A percentile compares a stretch with the other conserved stretches of the same genome.
Evolutionary conservation across 1,140 invertebrate genomes (phyloP).

Genomic region (Hyposmocoma kahamanoa): DNA sequence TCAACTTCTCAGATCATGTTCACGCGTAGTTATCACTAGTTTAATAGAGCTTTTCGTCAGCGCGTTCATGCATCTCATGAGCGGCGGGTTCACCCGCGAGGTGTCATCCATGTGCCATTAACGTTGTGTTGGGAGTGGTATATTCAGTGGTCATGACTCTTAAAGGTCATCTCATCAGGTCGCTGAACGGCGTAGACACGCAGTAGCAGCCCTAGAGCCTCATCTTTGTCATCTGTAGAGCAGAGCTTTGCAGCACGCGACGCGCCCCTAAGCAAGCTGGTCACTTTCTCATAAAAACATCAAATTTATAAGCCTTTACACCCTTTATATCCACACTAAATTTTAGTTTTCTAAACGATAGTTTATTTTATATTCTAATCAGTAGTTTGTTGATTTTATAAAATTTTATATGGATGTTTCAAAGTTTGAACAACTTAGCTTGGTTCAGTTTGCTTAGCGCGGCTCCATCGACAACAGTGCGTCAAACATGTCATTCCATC

Average conservation of each 20-base stretch:
- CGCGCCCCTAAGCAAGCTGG: conserved; percentile 50
- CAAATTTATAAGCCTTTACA: no score
- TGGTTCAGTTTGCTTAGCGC: conserved; percentile 58
- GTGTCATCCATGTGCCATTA: conserved; percentile 65
- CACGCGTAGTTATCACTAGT: conserved; percentile 45
- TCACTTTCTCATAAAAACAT: no score
- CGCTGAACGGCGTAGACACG: conserved; percentile 39
- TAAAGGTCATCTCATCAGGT: conserved; percentile 42
- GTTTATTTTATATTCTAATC: not conserved
- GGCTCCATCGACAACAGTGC: conserved; percentile 33
- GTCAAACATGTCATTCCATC: conserved; percentile 62
- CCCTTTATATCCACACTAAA: no score
- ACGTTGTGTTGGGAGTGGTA: conserved; percentile 28
- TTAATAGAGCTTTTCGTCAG: conserved; percentile 49
- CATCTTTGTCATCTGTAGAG: conserved; percentile 53
- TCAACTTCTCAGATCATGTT: conserved; percentile 33
- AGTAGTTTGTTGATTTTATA: not conserved
- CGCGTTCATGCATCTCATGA: conserved; percentile 36
- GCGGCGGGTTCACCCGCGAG: conserved; percentile 27
- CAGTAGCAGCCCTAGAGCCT: conserved; percentile 24
- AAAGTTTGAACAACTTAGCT: conserved; percentile 6
- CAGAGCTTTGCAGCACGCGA: conserved; percentile 52
- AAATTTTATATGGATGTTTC: not conserved
- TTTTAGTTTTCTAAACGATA: no score
- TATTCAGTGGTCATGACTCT: not conserved